Percentiles rank a stretch among this genome's conserved stretches.
Conservation (phyloP, 2,113 vertebrate species). For the Zapus hudsonius region DNA sequence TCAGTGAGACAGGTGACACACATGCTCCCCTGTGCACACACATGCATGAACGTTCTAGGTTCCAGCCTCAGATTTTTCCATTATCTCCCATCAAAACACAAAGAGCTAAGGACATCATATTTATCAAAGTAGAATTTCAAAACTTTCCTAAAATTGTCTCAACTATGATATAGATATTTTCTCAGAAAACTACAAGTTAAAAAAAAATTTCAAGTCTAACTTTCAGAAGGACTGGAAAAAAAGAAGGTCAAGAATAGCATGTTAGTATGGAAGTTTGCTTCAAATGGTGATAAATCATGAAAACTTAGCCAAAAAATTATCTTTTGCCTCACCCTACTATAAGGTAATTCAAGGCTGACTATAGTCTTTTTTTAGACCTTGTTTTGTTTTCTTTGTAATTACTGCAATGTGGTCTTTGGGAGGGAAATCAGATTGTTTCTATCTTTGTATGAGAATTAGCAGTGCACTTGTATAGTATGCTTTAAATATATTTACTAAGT, state of each 20-base stretch:
- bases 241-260: background rate
- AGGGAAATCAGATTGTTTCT: background rate
- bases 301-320: background rate
- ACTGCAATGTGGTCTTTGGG: background rate
- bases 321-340: background rate
- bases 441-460: background rate
- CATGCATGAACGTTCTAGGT: background rate
- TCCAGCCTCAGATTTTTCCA: background rate
- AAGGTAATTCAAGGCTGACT: background rate
- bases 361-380: background rate
- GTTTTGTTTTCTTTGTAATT: constrained; percentile 31
- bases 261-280: background rate
- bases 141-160: background rate
- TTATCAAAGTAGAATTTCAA: background rate
- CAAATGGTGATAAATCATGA: background rate
- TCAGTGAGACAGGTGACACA: background rate
- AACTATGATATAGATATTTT: background rate
- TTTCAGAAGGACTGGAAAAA: background rate
- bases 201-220: background rate
- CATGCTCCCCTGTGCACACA: accelerated
- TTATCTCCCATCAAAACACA: background rate
- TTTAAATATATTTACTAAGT: constrained; percentile 30
- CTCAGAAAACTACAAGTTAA: background rate
- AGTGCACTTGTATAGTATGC: background rate
- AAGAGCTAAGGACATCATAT: background rate